Evolutionary conservation across 2,888 invertebrate genomes (phyloP), one percentile per base, ranked within the genome.

Genomic region (Drosophila melanosoma): DNA sequence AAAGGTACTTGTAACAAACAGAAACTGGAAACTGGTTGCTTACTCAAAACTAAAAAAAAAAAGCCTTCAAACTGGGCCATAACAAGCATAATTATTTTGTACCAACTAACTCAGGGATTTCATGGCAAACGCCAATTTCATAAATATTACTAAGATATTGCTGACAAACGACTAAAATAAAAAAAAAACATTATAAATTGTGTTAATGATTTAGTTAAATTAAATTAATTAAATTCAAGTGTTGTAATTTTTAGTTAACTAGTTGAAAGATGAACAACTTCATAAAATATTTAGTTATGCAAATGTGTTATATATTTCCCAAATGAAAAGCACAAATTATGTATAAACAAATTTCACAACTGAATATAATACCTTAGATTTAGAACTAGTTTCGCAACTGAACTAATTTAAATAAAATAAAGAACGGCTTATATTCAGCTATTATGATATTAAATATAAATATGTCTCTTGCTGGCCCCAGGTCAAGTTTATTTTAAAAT

Each of bases 1-100:
- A 56, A 59, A 36, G n/a, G 17, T 45, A 48, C 8, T 59, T 32
- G 11, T n/a, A 12, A 2, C 17, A 40, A 35, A 29, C 49, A 54
- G 40, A 72, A 72, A 54, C 71, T 29, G 33, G 15, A 29, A 29
- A 52, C 51, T 52, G 20, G 17, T 20, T 12, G 23, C 23, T 8
- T 1, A 45, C 33, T 60, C n/a, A n/a, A n/a, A n/a, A n/a, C n/a
- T n/a, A n/a, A 48, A 7, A 65, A 12, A 29, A 12, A 12, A 17
- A 7, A 15, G 17, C 11, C 66, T 36, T 59, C 29, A 61, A 73
- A 45, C 11, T 8, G 15, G 40, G 6, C 20, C 56, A 57, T 51
- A 45, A 48, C 53, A n/a, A 32, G 32, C 26, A 26, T 6, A 23
- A 51, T 26, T 20, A 11, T 6, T 74, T 36, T 23, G 40, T 20